Percentiles rank a stretch among this genome's conserved stretches.
Evolutionary conservation across 2,113 vertebrate species (phyloP).

Genomic region (Triplophysa dalaica): DNA sequence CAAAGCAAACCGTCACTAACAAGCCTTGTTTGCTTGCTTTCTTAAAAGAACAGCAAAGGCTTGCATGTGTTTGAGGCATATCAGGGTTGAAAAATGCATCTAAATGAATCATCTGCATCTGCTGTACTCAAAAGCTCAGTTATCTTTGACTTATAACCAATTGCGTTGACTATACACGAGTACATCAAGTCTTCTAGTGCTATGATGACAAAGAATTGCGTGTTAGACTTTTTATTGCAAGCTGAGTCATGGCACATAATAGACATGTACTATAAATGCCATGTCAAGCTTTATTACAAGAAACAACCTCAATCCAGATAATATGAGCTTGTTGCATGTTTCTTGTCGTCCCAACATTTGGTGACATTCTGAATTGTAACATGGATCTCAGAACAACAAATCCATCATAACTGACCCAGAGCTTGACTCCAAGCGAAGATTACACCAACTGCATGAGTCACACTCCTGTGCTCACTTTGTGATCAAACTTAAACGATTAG

Average conservation of each 20-base stretch:
- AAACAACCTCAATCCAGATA: background rate
- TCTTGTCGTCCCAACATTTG: background rate
- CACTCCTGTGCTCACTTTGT: background rate
- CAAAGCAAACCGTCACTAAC: slow-evolving; percentile 25
- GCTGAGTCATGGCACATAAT: background rate
- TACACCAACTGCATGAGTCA: background rate
- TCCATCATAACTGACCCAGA: background rate
- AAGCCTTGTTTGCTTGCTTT: slow-evolving; percentile 20
- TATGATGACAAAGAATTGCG: background rate
- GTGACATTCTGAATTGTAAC: slow-evolving; percentile 24
- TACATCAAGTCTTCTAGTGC: background rate
- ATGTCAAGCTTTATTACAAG: background rate
- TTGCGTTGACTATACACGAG: too few relatives aligned
- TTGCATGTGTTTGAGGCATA: too few relatives aligned
- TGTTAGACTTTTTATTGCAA: background rate
- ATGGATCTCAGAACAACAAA: background rate
- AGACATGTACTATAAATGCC: background rate
- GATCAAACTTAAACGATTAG: too few relatives aligned
- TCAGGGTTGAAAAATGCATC: background rate
- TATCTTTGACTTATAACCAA: too few relatives aligned
- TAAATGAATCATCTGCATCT: background rate
- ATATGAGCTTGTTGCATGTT: background rate
- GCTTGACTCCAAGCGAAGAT: background rate
- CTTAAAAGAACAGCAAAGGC: background rate
- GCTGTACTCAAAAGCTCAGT: background rate